phyloP scores from a whole-genome alignment of 2,797 vertebrate genomes.

The Darevskia nairensis region DNA sequence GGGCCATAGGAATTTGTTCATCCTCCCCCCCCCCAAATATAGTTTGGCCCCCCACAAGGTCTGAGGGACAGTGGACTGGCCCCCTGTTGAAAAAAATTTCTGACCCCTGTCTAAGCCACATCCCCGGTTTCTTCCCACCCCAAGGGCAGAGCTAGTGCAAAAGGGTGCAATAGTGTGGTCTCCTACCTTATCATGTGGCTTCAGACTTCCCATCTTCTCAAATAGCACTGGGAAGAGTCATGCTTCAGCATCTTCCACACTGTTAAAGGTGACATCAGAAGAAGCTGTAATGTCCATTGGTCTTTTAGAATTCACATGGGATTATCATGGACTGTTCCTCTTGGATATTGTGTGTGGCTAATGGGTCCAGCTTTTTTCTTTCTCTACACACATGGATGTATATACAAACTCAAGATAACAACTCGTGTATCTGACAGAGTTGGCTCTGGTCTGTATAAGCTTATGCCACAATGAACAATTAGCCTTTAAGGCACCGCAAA shows the following conservation, averaged over 20 bases:
- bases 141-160: neutral
- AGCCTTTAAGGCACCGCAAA: neutral
- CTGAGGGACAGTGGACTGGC: no score
- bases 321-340: neutral
- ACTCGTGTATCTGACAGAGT: no score
- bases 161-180: neutral
- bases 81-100: no score
- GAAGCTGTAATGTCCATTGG: no score
- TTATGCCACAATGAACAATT: neutral
- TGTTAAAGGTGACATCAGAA: neutral
- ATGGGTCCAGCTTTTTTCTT: neutral
- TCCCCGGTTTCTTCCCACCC: neutral
- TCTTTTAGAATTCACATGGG: neutral
- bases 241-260: neutral
- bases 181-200: neutral
- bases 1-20: no score
- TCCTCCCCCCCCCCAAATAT: no score
- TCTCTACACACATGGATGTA: neutral
- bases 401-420: neutral
- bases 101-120: no score
- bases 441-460: neutral
- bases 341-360: neutral
- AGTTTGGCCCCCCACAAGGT: no score
- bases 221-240: neutral
- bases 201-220: neutral